Conservation (phyloP, 2,888 invertebrate genomes). For the Pristionchus maxplancki region DNA sequence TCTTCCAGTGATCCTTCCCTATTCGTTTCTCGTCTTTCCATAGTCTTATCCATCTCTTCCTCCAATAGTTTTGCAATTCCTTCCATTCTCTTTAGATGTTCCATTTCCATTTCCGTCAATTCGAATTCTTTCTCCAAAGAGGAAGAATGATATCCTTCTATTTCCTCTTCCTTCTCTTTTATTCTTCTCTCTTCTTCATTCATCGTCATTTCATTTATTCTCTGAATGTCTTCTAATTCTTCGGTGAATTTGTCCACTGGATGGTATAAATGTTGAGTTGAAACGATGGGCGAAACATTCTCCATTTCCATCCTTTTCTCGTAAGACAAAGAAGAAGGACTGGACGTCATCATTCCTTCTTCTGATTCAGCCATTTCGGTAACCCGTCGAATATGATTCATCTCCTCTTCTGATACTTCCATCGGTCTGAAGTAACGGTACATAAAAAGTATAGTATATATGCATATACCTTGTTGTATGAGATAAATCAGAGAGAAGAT, state of each 20-base stretch:
- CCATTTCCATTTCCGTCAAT: constrained; percentile 48
- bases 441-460: too few relatives aligned
- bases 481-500: neutral
- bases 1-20: too few relatives aligned
- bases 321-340: constrained; percentile 17
- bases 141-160: constrained; percentile 35
- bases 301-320: neutral
- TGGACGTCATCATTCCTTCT: neutral
- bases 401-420: constrained; percentile 46
- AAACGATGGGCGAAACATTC: too few relatives aligned
- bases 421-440: neutral
- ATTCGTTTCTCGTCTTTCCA: too few relatives aligned
- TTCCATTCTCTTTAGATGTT: constrained; percentile 56
- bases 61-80: constrained; percentile 50
- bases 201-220: constrained; percentile 54
- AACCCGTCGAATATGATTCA: constrained; percentile 47
- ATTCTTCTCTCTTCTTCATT: constrained; percentile 9
- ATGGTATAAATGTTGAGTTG: too few relatives aligned
- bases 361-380: constrained; percentile 19
- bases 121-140: neutral
- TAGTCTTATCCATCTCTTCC: neutral
- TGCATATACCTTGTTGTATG: neutral
- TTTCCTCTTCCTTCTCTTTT: constrained; percentile 30
- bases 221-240: constrained; percentile 57
- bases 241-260: constrained; percentile 53